Evolutionary conservation across 2,113 vertebrate species (phyloP).

Genomic region (Ageneiosus marmoratus): DNA sequence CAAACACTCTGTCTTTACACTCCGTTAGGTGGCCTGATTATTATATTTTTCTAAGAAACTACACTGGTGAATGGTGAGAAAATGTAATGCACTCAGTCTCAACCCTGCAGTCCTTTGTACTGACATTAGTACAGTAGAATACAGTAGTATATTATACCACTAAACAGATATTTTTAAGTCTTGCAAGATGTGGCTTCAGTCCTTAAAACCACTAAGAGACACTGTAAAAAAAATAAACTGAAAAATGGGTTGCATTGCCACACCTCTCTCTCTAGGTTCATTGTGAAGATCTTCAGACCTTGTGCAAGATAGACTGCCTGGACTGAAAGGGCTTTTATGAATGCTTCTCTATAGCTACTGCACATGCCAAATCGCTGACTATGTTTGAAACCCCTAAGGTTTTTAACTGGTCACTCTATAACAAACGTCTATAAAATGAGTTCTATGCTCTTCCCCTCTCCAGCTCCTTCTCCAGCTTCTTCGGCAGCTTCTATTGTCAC

Average conservation of each 20-base stretch:
- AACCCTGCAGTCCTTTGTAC: neutral
- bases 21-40: neutral
- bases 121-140: neutral
- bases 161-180: neutral
- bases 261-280: no score
- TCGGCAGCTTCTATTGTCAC: constrained; percentile 52
- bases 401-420: neutral
- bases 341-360: neutral
- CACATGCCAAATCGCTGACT: neutral
- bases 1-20: neutral
- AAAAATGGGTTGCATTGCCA: neutral
- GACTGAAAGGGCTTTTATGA: neutral
- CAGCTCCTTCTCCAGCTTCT: constrained; percentile 47
- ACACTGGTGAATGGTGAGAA: neutral
- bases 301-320: neutral
- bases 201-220: neutral
- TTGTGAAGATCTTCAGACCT: neutral
- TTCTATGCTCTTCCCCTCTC: constrained; percentile 53
- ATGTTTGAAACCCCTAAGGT: neutral
- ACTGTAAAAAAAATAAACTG: neutral
- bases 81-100: neutral
- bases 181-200: neutral
- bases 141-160: neutral
- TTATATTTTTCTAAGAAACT: neutral
- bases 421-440: constrained; percentile 1